A percentile compares a stretch with the other conserved stretches of the same genome.
Conservation (phyloP, 1,140 invertebrate genomes). For the Pachyrhynchus sulphureomaculatus region DNA sequence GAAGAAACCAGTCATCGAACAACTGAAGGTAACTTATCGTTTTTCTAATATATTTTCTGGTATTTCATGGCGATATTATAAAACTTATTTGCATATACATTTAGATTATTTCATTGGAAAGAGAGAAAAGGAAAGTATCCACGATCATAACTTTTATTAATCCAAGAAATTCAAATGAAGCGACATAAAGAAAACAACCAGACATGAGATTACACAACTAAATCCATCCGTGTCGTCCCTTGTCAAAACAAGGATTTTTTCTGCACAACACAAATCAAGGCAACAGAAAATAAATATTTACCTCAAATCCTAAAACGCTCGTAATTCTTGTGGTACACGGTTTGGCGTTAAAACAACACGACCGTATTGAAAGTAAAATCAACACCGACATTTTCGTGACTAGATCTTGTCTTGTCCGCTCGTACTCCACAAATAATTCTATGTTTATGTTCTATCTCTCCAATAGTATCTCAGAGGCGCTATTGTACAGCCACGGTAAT, state of each 20-base stretch:
- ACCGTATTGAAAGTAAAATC: constrained; percentile 24
- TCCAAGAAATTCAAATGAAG: too few species aligned
- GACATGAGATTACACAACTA: not conserved
- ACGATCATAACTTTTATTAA: too few species aligned
- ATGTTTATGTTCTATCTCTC: constrained; percentile 25
- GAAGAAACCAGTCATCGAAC: too few species aligned
- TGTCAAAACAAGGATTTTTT: not conserved
- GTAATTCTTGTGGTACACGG: constrained; percentile 15
- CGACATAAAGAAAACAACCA: too few species aligned
- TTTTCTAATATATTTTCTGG: too few species aligned
- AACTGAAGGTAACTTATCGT: too few species aligned
- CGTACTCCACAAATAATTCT: constrained; percentile 24
- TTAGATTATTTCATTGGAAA: too few species aligned
- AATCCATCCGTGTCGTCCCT: too few species aligned
- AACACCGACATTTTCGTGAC: constrained; percentile 25
- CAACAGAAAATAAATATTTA: constrained; percentile 15
- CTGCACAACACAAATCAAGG: not conserved
- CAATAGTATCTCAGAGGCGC: constrained; percentile 17
- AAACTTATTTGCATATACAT: too few species aligned
- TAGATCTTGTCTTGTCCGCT: constrained; percentile 26
- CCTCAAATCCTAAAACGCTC: constrained; percentile 4
- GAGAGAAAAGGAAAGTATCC: too few species aligned
- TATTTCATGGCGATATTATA: too few species aligned
- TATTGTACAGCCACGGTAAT: constrained; percentile 12
- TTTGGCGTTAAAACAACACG: constrained; percentile 22